Percentiles rank a stretch among this genome's conserved stretches.
Evolutionary conservation across 2,797 vertebrate species (phyloP).

Genomic region (Sebastolobus altivelis): DNA sequence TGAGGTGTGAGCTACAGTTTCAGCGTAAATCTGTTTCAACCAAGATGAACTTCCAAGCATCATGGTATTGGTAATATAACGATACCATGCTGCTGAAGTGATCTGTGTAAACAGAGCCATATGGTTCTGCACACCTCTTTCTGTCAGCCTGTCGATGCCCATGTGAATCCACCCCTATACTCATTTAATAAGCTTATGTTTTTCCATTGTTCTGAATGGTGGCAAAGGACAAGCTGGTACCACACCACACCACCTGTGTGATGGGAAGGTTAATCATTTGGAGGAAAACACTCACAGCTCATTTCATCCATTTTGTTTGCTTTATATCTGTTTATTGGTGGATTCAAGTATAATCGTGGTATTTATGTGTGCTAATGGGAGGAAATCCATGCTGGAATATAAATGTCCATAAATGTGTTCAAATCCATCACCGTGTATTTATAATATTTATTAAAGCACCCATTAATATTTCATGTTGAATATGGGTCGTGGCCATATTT

Average conservation of each 20-base stretch:
- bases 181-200: conserved; percentile 44
- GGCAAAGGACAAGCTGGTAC: conserved; percentile 13
- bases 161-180: conserved; percentile 19
- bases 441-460: conserved; percentile 16
- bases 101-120: conserved; percentile 57
- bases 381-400: background rate
- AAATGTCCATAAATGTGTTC: background rate
- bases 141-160: conserved; percentile 37
- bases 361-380: background rate
- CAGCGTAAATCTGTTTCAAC: background rate
- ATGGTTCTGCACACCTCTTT: conserved; percentile 42
- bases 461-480: conserved; percentile 28
- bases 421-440: conserved; percentile 18
- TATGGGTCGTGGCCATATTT: conserved; percentile 21
- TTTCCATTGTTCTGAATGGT: conserved; percentile 35
- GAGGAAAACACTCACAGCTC: conserved; percentile 31
- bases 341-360: conserved; percentile 1
- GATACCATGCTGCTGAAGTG: conserved; percentile 32
- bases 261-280: conserved; percentile 41
- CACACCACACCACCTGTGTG: conserved; percentile 33
- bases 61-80: conserved; percentile 13
- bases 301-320: conserved; percentile 30
- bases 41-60: conserved; percentile 23
- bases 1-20: background rate
- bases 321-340: conserved; percentile 11